Conservation (phyloP, 2,888 invertebrate genomes). For the Eupithecia inturbata region DNA sequence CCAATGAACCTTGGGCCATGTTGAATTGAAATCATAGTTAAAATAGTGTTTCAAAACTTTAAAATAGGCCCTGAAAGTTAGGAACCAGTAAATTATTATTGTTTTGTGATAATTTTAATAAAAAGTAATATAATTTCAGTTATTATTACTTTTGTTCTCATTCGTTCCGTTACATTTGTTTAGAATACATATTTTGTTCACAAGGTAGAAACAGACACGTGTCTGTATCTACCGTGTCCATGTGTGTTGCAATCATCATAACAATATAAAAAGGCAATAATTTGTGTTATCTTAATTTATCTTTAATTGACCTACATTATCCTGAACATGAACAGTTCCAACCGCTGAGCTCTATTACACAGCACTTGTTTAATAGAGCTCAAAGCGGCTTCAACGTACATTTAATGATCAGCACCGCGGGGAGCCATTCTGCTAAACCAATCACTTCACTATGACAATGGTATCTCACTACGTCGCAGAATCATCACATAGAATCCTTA, state of each 20-base stretch:
- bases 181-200: constrained; percentile 7
- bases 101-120: constrained; percentile 61
- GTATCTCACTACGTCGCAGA: no score
- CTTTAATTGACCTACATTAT: background rate
- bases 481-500: background rate
- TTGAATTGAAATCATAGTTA: background rate
- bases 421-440: background rate
- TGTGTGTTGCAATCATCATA: constrained; percentile 2
- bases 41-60: constrained; percentile 14
- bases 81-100: constrained; percentile 69
- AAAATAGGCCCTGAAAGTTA: constrained; percentile 62
- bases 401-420: background rate
- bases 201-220: constrained; percentile 9
- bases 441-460: background rate
- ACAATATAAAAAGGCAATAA: constrained; percentile 10
- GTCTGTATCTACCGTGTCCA: no score
- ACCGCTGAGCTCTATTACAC: background rate
- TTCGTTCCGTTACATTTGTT: constrained; percentile 17
- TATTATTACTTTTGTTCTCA: constrained; percentile 47
- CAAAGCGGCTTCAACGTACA: background rate
- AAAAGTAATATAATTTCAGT: constrained; percentile 63
- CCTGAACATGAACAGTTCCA: background rate
- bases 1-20: background rate
- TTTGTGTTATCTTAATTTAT: constrained; percentile 1
- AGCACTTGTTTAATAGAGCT: background rate